These are phyloP conservation scores for Phaethon lepturus DNA, from an alignment of 2,113 vertebrate genomes.

Conservation along the genomic window DNA sequence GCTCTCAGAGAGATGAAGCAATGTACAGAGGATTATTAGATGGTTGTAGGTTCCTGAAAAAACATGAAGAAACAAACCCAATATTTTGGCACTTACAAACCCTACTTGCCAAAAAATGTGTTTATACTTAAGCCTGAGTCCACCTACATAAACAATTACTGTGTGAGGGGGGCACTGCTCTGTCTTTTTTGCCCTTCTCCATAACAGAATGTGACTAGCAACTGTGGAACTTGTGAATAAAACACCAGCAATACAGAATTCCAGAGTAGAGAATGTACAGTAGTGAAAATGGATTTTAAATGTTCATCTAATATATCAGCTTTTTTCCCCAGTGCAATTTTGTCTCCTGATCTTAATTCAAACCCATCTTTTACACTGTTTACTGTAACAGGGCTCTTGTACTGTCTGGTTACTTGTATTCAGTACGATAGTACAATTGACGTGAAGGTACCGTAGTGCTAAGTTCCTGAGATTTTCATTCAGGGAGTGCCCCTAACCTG, in stretches of 20 bases:
- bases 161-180: not conserved
- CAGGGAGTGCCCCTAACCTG: not conserved
- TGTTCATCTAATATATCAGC: not conserved
- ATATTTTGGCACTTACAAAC: not conserved
- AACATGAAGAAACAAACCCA: not conserved
- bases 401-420: not conserved
- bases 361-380: not conserved
- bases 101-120: not conserved
- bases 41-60: not conserved
- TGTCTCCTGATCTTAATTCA: not conserved
- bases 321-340: not conserved
- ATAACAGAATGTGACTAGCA: not conserved
- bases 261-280: not conserved
- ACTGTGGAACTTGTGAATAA: not conserved
- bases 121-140: not conserved
- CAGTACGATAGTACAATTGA: not conserved
- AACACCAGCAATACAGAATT: not conserved
- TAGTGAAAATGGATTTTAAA: not conserved
- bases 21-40: not conserved
- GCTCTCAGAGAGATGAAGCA: not conserved
- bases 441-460: not conserved
- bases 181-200: not conserved
- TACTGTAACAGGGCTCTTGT: not conserved
- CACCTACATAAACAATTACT: not conserved
- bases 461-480: not conserved